Base-by-base conservation (phyloP, 2,888 invertebrate species). In the Trichogramma dendrolimi region DNA sequence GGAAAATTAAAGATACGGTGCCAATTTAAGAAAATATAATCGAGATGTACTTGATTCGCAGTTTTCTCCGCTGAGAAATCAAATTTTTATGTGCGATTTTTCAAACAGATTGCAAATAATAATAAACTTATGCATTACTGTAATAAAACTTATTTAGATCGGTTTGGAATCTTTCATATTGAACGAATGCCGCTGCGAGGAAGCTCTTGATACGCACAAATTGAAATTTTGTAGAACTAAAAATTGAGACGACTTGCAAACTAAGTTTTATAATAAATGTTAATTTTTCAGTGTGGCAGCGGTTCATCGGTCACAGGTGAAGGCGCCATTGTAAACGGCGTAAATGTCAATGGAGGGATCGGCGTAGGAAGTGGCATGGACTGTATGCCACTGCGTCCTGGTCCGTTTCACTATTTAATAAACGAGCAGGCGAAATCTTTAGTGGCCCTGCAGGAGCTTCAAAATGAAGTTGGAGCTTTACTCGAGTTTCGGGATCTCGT, bases 401-500 rank as follows among this genome's bases (percentile, higher is more conserved):
- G 87, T 75, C 89, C 89, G 68, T 89, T 90, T 80, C 90, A 91
- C 80, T 88, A 88, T 80, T 87, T 91, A 82, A 88, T 90, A 81
- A 90, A 86, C 83, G 92, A 92, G 82, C 92, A 92, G 84, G 91
- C 92, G 78, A 93, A 92, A 82, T 93, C 92, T 71, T 82, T 90
- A 80, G 88, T 89, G 74, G 90, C 88, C 68, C 83, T 93, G 79
- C 92, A 93, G 85, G 93, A 93, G 84, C 86, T 93, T 80, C 93
- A 93, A 87, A 90, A 92, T 89, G 93, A 93, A 84, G 93, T 93
- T 83, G 92, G 92, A 70, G 92, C 92, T 73, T 82, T 93, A 73
- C 86, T 93, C 81, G 92, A 93, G 84, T 93, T 93, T 81, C 90
- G 93, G 82, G 92, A 93, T 83, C 87, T 92, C 86, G 93, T 93